These are phyloP conservation scores for Synanthedon andrenaeformis DNA, from an alignment of 2,888 invertebrate species.

Conservation along the genomic window DNA sequence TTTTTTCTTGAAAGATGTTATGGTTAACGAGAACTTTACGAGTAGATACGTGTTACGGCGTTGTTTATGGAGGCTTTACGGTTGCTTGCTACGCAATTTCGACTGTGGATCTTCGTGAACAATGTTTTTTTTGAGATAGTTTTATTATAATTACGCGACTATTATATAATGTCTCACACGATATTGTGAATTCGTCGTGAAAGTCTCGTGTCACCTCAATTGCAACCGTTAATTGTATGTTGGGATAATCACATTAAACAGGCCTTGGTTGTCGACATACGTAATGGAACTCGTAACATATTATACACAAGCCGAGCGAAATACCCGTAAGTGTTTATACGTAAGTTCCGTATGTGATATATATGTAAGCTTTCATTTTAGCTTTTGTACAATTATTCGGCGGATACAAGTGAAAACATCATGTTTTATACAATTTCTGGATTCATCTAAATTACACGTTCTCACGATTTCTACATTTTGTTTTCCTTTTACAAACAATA, in stretches of 20 bases:
- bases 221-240: slow-evolving; percentile 25
- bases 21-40: background rate
- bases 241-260: slow-evolving; percentile 23
- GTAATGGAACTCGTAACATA: slow-evolving; percentile 13
- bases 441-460: slow-evolving; percentile 19
- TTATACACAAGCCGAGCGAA: background rate
- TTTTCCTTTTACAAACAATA: slow-evolving; percentile 3
- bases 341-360: background rate
- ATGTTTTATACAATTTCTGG: slow-evolving; percentile 4
- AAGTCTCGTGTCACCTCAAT: slow-evolving; percentile 27
- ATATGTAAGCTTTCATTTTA: background rate
- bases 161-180: slow-evolving; percentile 45
- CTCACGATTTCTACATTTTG: slow-evolving; percentile 35
- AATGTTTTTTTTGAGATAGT: slow-evolving; percentile 25
- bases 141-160: slow-evolving; percentile 22
- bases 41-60: background rate
- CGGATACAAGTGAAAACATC: slow-evolving; percentile 16
- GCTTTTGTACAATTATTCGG: slow-evolving; percentile 17
- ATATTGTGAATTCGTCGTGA: slow-evolving; percentile 35
- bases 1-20: slow-evolving; percentile 18
- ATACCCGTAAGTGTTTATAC: background rate
- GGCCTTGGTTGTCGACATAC: slow-evolving; percentile 10
- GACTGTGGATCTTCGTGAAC: slow-evolving; percentile 15
- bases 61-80: slow-evolving; percentile 1
- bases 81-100: slow-evolving; percentile 4